Base-by-base conservation (phyloP, 64 coral and sea anemone genomes). In the Actinia tenebrosa region DNA sequence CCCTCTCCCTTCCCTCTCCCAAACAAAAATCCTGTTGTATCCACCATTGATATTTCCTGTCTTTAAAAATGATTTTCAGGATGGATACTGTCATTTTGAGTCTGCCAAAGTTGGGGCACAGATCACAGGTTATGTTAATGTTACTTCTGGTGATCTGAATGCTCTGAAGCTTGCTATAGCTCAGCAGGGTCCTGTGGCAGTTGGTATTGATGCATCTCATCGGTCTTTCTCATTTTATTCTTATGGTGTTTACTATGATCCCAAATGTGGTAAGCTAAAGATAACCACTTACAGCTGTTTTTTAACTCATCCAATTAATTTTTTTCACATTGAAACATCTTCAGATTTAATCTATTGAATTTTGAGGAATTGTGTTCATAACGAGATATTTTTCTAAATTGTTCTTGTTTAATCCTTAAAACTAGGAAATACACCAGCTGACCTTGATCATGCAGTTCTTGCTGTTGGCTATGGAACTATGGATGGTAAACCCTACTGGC, bases 211-310 rank as follows among this genome's bases (percentile, higher is more conserved):
- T 86, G 97, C 97, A 16, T 99, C 97, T 11, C 97, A 99, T 86
- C 88, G 68, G 83, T 99, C 97, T 30, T 95, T 99, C 44, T 42
- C 97, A 50, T 99, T 99, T 85, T 99, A 99, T 79, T 92, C 97
- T 45, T 92, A 84, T 95, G 97, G 97, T 84, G 93, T 99, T n/a
- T 99, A 99, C 90, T 95, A 99, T 56, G 97, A 99, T 15, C 97
- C 97, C 7, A 84, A 89, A 30, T 99, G 97, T 84, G 97, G 97
- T 99, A 91, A 78, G 95, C 89, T 42, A 11, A 62, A 25, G 56
- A 58, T 58, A 58, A 58, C 56, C 56, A 58, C 2, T 58, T 58
- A 58, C 30, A 37, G 30, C 30, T 37, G 30, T 37, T 37, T 16
- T 58, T 7, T 50, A 50, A 8, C 47, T 50, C 47, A 50, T 50